Evolutionary conservation across 2,797 vertebrate genomes (phyloP), one percentile per base, ranked within the genome.

Genomic region (Crenuchus spilurus): DNA sequence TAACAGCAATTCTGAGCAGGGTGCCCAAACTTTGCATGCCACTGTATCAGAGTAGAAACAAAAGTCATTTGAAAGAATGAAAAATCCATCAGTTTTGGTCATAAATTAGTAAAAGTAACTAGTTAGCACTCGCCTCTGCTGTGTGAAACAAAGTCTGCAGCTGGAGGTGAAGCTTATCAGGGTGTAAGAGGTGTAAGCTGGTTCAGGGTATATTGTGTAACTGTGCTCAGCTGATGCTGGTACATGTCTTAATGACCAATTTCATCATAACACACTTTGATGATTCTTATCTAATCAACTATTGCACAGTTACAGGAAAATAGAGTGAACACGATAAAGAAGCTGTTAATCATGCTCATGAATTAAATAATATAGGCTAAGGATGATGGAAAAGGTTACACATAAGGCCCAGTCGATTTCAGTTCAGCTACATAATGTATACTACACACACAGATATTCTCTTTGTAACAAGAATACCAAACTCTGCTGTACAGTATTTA

Each of bases 261-360:
- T 76, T 76, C 65, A 48, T 44, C 28, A 49, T 14, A 26, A 31
- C 16, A 41, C 22, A 71, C 33, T 44, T 67, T 75, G 41, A 68
- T 63, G 3, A 41, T 57, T 63, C 33, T 70, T 60, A 71, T 77
- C 66, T 71, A 71, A 74, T 71, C 71, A 67, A 11, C 9, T 6
- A 18, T 16, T 10, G n/a, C 30, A 0, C 2, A 49, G 22, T 7
- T 52, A 28, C 22, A 51, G 30, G 9, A 66, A 28, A 41, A 46
- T 6, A 33, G 16, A 51, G 64, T 39, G 7, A 26, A 60, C 16
- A 39, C 14, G 26, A 61, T 42, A 41, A 26, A 55, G 18, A 30
- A 14, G 2, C 18, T 0, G 4, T 55, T 20, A 22, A 78, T 49
- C 20, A 9, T 2, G 5, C 14, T 52, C 10, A 74, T 58, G 33